Percentiles rank a stretch among this genome's conserved stretches.
Evolutionary conservation across 2,797 vertebrate genomes (phyloP).

Genomic region (Acipenser transmontanus): DNA sequence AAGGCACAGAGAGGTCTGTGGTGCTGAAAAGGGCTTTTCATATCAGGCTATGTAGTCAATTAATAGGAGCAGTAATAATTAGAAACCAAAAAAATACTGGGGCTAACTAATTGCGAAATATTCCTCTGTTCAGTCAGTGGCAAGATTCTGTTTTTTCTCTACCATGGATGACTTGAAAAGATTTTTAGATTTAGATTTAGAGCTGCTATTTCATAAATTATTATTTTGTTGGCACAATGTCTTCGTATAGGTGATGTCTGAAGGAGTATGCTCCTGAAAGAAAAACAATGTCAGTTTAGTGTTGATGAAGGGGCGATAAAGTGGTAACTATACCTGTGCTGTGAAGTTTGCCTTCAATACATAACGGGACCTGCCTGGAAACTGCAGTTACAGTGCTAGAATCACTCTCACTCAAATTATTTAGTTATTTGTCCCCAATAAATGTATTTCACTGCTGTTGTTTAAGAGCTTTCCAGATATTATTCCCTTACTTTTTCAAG

Average conservation of each 20-base stretch:
- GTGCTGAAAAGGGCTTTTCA: constrained; percentile 77
- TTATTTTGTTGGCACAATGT: constrained; percentile 6
- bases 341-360: constrained; percentile 2
- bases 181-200: too few species aligned
- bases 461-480: too few species aligned
- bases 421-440: not conserved
- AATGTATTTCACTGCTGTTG: too few species aligned
- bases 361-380: not conserved
- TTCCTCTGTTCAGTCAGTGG: constrained; percentile 57
- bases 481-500: too few species aligned
- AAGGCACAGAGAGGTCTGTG: constrained; percentile 81
- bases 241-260: constrained; percentile 6
- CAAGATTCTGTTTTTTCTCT: constrained; percentile 36
- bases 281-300: constrained; percentile 25
- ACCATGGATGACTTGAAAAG: not conserved
- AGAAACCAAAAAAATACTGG: constrained; percentile 75
- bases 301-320: constrained; percentile 23
- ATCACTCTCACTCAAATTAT: constrained; percentile 4
- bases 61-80: constrained; percentile 82
- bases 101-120: constrained; percentile 67
- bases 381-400: constrained; percentile 4
- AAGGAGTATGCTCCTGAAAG: constrained; percentile 11
- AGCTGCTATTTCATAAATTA: constrained; percentile 3
- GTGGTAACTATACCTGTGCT: constrained; percentile 10
- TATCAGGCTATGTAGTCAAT: constrained; percentile 86